Evolutionary conservation across 2,113 vertebrate genomes (phyloP).

Genomic region (Phrynosoma platyrhinos): DNA sequence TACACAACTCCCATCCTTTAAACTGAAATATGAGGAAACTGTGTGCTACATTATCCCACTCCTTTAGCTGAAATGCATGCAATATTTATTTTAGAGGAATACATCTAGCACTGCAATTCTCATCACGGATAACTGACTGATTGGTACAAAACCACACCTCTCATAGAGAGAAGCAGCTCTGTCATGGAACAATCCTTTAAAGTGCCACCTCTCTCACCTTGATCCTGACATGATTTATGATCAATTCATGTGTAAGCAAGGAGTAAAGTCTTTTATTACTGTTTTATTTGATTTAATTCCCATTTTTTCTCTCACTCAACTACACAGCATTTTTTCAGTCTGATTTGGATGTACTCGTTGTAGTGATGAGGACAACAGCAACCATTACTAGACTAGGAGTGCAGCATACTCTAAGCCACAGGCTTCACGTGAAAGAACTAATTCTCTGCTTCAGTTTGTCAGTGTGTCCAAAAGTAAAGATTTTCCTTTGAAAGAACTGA

Average conservation of each 20-base stretch:
- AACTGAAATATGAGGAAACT: slow-evolving; percentile 17
- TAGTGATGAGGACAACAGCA: slow-evolving; percentile 53
- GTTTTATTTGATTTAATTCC: slow-evolving; percentile 57
- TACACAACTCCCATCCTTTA: slow-evolving; percentile 13
- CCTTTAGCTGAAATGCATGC: slow-evolving; percentile 16
- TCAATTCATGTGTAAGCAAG: slow-evolving; percentile 58
- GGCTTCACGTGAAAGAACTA: slow-evolving; percentile 46
- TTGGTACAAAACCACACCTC: not conserved
- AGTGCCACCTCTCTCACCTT: slow-evolving; percentile 57
- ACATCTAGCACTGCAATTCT: slow-evolving; percentile 3
- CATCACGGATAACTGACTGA: not conserved
- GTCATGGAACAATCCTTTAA: slow-evolving; percentile 28
- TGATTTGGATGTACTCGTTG: slow-evolving; percentile 53
- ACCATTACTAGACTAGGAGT: not conserved
- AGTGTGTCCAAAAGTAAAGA: slow-evolving; percentile 42
- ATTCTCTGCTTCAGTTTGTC: slow-evolving; percentile 45
- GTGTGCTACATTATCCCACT: rapidly evolving
- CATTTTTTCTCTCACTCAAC: slow-evolving; percentile 39
- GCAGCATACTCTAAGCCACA: slow-evolving; percentile 53
- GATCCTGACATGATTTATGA: slow-evolving; percentile 52
- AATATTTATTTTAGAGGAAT: not conserved
- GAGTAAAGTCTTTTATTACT: slow-evolving; percentile 46
- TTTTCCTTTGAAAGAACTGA: slow-evolving; percentile 59
- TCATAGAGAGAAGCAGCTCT: slow-evolving; percentile 23
- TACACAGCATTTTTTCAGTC: slow-evolving; percentile 17